A percentile compares a stretch with the other conserved stretches of the same genome.
These are phyloP conservation scores for Leptopilina drosophilae DNA, from an alignment of 2,888 invertebrate species.

Conservation along the genomic window DNA sequence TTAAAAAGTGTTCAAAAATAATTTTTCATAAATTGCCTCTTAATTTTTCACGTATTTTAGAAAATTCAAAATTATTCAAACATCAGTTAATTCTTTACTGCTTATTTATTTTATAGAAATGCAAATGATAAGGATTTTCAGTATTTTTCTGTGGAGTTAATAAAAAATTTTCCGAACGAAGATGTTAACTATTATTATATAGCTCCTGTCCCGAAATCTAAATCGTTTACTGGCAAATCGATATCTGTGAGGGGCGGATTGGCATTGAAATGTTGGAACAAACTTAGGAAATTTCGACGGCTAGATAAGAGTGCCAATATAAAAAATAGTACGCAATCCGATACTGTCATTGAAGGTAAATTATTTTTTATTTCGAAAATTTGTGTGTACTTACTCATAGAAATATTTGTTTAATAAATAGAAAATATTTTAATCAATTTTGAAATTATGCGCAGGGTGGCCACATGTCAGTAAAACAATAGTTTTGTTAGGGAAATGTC, in stretches of 20 bases:
- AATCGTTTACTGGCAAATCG: not conserved
- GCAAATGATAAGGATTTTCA: not conserved
- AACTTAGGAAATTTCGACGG: not conserved
- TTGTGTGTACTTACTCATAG: no score
- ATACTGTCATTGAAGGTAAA: no score
- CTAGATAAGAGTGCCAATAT: not conserved
- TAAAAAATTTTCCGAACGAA: not conserved
- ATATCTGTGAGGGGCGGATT: constrained; percentile 3
- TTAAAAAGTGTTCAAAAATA: not conserved
- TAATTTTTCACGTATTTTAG: not conserved
- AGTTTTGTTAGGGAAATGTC: no score
- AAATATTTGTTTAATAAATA: no score
- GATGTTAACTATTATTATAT: constrained; percentile 4
- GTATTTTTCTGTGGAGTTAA: not conserved
- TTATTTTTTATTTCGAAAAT: no score
- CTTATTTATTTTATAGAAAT: not conserved
- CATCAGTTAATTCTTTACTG: not conserved
- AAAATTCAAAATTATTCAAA: not conserved
- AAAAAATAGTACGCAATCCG: not conserved
- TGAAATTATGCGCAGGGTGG: no score
- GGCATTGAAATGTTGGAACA: not conserved
- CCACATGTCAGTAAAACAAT: no score
- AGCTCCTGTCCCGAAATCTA: not conserved
- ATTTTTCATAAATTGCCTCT: not conserved
- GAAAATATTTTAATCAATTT: no score